These are phyloP conservation scores for Congeria kusceri DNA, from an alignment of 2,888 invertebrate species.

Conservation along the genomic window DNA sequence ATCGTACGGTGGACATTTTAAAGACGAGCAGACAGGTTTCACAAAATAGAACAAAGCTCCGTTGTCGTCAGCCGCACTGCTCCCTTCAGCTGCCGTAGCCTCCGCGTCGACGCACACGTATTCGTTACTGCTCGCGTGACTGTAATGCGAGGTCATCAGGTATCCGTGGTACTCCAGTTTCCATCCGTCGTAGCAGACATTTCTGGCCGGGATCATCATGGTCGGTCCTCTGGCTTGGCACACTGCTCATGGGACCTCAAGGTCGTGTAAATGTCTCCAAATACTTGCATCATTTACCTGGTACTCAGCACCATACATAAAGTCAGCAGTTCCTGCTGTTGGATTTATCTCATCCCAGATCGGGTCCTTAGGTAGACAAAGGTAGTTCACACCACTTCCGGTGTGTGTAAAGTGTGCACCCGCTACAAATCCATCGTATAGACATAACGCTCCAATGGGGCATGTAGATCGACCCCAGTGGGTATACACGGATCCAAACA, in stretches of 20 bases:
- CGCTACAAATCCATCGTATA: neutral
- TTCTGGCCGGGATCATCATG: constrained; percentile 1
- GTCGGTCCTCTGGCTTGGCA: neutral
- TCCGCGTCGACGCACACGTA: neutral
- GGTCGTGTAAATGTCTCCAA: neutral
- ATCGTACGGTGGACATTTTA: constrained; percentile 1
- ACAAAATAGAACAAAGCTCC: constrained; percentile 5
- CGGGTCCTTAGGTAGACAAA: constrained; percentile 4
- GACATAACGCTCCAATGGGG: neutral
- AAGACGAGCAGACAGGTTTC: neutral
- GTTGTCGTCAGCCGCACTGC: neutral
- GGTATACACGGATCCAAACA: neutral
- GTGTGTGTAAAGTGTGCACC: neutral
- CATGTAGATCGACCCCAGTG: neutral
- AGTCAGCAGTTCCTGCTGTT: neutral
- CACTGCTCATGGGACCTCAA: neutral
- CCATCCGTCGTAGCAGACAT: neutral
- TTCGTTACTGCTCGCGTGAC: neutral
- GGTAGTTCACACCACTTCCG: neutral
- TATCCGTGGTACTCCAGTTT: neutral
- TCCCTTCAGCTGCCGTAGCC: neutral
- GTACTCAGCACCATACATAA: neutral
- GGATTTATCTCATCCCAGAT: neutral
- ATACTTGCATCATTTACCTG: neutral
- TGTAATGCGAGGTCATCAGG: neutral